Percentiles rank a stretch among this genome's conserved stretches.
Evolutionary conservation across 2,888 invertebrate genomes (phyloP).

Genomic region (Monochamus alternatus): DNA sequence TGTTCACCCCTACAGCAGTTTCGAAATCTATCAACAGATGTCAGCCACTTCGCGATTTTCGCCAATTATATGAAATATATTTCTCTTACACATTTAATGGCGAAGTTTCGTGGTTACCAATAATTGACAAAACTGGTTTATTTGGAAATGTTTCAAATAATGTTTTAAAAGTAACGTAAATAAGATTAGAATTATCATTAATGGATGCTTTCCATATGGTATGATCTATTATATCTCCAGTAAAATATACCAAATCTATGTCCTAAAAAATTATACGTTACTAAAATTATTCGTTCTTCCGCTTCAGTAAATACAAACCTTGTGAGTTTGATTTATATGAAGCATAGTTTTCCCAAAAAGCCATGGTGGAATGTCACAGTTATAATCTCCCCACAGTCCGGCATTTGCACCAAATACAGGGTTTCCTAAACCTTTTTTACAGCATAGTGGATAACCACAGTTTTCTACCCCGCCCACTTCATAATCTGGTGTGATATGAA

Average conservation of each 20-base stretch:
- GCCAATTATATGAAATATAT: background rate
- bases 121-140: slow-evolving; percentile 73
- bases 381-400: slow-evolving; percentile 86
- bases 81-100: slow-evolving; percentile 73
- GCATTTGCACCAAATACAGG: slow-evolving; percentile 71
- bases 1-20: too few relatives aligned
- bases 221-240: slow-evolving; percentile 90
- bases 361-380: slow-evolving; percentile 83
- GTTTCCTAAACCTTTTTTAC: slow-evolving; percentile 76
- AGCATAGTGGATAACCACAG: slow-evolving; percentile 87
- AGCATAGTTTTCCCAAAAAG: slow-evolving; percentile 78
- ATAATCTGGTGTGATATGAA: slow-evolving; percentile 86
- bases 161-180: slow-evolving; percentile 71
- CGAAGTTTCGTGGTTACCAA: slow-evolving; percentile 80
- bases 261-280: slow-evolving; percentile 47
- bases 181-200: slow-evolving; percentile 75
- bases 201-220: slow-evolving; percentile 86
- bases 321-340: slow-evolving; percentile 64
- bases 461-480: slow-evolving; percentile 77
- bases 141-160: slow-evolving; percentile 70
- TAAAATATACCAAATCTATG: slow-evolving; percentile 81
- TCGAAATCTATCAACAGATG: too few relatives aligned
- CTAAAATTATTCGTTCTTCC: background rate
- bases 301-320: slow-evolving; percentile 39
- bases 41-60: too few relatives aligned